A percentile compares a stretch with the other conserved stretches of the same genome.
Evolutionary conservation across 2,888 invertebrate genomes (phyloP).

Genomic region (Napeogenes sylphis): DNA sequence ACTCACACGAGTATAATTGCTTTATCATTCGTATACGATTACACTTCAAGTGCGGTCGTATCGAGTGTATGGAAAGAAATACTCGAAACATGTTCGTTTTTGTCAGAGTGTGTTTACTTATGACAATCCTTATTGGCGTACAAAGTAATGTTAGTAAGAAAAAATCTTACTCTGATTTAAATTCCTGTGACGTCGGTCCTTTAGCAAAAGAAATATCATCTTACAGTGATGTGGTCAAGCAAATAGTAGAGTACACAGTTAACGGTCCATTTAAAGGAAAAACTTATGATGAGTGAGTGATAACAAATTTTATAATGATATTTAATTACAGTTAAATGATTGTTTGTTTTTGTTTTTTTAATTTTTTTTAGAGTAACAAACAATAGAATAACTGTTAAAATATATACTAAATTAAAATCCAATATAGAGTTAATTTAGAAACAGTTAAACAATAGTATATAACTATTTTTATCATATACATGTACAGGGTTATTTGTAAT

Average conservation of each 20-base stretch:
- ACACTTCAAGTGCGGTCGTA: slow-evolving; percentile 18
- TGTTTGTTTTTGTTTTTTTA: no score
- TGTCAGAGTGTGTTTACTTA: slow-evolving; percentile 22
- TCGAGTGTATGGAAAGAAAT: slow-evolving; percentile 7
- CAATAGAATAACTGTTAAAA: no score
- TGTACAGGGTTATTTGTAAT: no score
- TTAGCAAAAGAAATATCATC: slow-evolving; percentile 77
- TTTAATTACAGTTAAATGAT: no score
- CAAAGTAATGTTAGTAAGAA: slow-evolving; percentile 33
- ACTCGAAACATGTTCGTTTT: slow-evolving; percentile 19
- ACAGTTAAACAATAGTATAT: no score
- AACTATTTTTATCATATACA: no score
- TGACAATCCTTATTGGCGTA: slow-evolving; percentile 29
- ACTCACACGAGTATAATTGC: not conserved
- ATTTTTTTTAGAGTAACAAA: not conserved
- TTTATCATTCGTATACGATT: slow-evolving; percentile 13
- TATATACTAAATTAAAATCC: no score
- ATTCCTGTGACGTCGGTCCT: slow-evolving; percentile 43
- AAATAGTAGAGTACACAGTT: slow-evolving; percentile 71
- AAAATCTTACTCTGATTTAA: slow-evolving; percentile 37
- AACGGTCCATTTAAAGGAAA: slow-evolving; percentile 75
- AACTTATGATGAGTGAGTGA: slow-evolving; percentile 75
- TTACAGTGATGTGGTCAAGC: slow-evolving; percentile 67
- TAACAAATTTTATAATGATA: slow-evolving; percentile 18
- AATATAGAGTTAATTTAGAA: no score